These are phyloP conservation scores for Latrodectus elegans DNA, from an alignment of 2,888 invertebrate genomes.

Conservation along the genomic window DNA sequence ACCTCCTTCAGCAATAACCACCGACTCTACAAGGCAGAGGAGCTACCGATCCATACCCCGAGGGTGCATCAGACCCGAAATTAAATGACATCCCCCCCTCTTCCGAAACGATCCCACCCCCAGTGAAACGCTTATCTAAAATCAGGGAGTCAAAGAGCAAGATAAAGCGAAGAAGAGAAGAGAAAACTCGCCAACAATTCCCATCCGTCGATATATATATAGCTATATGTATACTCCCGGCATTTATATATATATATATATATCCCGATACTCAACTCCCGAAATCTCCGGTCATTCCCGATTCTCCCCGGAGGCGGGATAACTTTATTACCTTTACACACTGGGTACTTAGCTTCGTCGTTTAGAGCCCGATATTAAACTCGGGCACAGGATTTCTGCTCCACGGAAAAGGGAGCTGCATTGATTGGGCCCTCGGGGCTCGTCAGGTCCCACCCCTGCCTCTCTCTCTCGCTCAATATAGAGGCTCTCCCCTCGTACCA, in stretches of 20 bases:
- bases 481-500: background rate
- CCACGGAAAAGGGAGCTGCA: slow-evolving; percentile 25
- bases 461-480: background rate
- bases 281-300: slow-evolving; percentile 5
- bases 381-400: slow-evolving; percentile 52
- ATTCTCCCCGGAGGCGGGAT: slow-evolving; percentile 64
- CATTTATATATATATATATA: slow-evolving; percentile 6
- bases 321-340: slow-evolving; percentile 69
- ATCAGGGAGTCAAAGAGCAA: slow-evolving; percentile 16
- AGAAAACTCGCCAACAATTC: slow-evolving; percentile 53
- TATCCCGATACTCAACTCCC: background rate
- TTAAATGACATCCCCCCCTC: background rate
- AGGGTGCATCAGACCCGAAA: slow-evolving; percentile 2
- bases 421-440: slow-evolving; percentile 66
- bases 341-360: slow-evolving; percentile 64
- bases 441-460: slow-evolving; percentile 30
- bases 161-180: slow-evolving; percentile 32
- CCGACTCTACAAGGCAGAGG: background rate
- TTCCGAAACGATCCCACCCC: background rate
- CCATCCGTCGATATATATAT: slow-evolving; percentile 12
- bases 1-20: slow-evolving; percentile 1
- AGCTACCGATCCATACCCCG: background rate
- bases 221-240: slow-evolving; percentile 16
- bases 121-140: background rate
- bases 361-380: slow-evolving; percentile 68